Evolutionary conservation across 2,888 invertebrate species (phyloP).

Genomic region (Drosophila birchii): DNA sequence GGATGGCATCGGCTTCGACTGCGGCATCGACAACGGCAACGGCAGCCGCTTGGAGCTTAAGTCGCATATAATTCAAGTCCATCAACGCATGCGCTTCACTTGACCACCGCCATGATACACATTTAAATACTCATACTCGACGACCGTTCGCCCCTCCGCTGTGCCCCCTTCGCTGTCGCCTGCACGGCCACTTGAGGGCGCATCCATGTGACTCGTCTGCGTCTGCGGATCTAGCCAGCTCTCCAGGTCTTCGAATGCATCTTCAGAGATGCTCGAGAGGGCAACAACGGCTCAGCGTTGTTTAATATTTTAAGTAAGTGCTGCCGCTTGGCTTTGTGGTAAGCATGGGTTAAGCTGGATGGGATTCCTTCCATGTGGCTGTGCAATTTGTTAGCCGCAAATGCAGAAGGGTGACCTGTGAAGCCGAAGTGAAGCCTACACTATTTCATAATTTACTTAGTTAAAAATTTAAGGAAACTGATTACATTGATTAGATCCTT

Average conservation of each 20-base stretch:
- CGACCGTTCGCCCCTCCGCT: background rate
- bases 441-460: background rate
- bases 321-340: conserved; percentile 57
- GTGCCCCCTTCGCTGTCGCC: conserved; percentile 29
- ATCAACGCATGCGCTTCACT: conserved; percentile 80
- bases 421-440: background rate
- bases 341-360: conserved; percentile 9
- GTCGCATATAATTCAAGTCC: conserved; percentile 82
- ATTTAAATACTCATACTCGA: conserved; percentile 77
- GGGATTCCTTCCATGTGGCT: conserved; percentile 21
- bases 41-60: conserved; percentile 71
- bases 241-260: conserved; percentile 11
- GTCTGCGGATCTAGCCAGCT: conserved; percentile 26
- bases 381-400: conserved; percentile 29
- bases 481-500: background rate
- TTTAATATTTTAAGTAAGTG: conserved; percentile 78
- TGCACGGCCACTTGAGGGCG: conserved; percentile 66
- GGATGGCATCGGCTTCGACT: conserved; percentile 12
- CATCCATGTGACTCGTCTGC: conserved; percentile 57
- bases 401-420: background rate
- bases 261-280: conserved; percentile 61
- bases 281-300: conserved; percentile 69
- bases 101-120: conserved; percentile 77
- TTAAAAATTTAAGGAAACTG: background rate
- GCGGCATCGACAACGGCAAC: conserved; percentile 33